phyloP scores from a whole-genome alignment of 2,113 vertebrate genomes.

The Miniopterus natalensis region DNA sequence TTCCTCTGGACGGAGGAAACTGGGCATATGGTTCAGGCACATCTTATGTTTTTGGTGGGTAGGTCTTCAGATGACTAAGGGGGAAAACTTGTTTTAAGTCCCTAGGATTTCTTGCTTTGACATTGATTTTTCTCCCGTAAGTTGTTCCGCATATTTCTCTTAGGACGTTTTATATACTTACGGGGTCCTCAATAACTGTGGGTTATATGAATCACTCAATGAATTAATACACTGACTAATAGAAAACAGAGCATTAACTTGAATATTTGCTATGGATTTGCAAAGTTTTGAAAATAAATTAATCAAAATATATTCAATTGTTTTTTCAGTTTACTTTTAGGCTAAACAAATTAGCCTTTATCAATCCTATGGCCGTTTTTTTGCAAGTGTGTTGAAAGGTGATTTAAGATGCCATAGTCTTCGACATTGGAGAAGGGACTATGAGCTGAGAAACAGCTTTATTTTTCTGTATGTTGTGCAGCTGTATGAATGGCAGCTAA shows the following conservation, averaged over 20 bases:
- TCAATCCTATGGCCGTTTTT: not conserved
- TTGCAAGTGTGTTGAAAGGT: not conserved
- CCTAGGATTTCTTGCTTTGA: not conserved
- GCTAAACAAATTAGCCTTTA: not conserved
- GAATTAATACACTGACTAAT: not conserved
- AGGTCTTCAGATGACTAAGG: not conserved
- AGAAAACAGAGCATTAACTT: not conserved
- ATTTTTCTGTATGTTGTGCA: not conserved
- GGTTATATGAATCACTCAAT: not conserved
- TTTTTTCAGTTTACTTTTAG: conserved; percentile 13
- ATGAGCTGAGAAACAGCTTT: not conserved
- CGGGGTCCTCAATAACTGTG: not conserved
- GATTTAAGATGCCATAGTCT: not conserved
- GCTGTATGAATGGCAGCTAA: not conserved
- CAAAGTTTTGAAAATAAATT: not conserved
- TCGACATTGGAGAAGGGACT: not conserved
- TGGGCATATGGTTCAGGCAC: not conserved
- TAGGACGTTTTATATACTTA: not conserved
- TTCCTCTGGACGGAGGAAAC: not conserved
- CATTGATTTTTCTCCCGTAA: not conserved
- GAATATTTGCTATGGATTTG: not conserved
- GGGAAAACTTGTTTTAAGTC: not conserved
- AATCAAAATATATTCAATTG: not conserved
- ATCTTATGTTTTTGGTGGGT: not conserved
- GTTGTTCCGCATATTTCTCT: not conserved